phyloP scores from a whole-genome alignment of 2,888 invertebrate species.

The Ormyrus rosae region DNA sequence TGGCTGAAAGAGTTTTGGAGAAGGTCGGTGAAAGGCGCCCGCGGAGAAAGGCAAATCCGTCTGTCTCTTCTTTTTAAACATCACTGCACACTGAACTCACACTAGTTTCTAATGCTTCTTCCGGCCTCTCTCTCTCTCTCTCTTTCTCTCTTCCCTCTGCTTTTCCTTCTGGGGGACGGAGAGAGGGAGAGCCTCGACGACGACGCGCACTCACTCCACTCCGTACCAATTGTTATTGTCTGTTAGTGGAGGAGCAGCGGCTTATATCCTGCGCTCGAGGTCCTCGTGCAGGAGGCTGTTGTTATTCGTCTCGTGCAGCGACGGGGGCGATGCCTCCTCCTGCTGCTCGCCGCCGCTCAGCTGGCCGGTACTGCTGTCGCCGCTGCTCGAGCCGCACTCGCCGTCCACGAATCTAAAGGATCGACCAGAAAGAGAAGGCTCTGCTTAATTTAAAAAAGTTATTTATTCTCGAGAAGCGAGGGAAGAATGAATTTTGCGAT shows the following conservation, averaged over 20 bases:
- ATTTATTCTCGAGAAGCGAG: not conserved
- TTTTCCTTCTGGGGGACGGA: not conserved
- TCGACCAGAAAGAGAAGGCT: not conserved
- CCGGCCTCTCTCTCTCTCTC: not conserved
- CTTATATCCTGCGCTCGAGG: conserved; percentile 75
- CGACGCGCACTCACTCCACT: not conserved
- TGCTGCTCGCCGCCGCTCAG: conserved; percentile 73
- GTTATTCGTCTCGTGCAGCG: conserved; percentile 77
- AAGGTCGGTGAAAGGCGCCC: conserved; percentile 27
- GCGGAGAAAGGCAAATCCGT: not conserved
- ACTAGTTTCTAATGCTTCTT: too few relatives aligned
- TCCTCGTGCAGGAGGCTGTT: conserved; percentile 79
- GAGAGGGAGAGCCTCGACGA: not conserved
- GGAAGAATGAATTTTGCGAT: too few relatives aligned
- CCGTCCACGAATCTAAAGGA: conserved; percentile 72
- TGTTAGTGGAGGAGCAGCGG: too few relatives aligned
- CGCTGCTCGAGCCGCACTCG: conserved; percentile 74
- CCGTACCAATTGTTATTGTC: too few relatives aligned
- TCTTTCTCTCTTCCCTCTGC: not conserved
- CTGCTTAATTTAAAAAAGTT: not conserved
- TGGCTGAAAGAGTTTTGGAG: conserved; percentile 6
- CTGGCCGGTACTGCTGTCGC: conserved; percentile 74
- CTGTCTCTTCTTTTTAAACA: not conserved
- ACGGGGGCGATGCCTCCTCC: conserved; percentile 71
- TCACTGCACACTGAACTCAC: too few relatives aligned